Percentiles rank a stretch among this genome's conserved stretches.
Evolutionary conservation across 2,888 invertebrate species (phyloP).

Genomic region (Eretmocerus hayati): DNA sequence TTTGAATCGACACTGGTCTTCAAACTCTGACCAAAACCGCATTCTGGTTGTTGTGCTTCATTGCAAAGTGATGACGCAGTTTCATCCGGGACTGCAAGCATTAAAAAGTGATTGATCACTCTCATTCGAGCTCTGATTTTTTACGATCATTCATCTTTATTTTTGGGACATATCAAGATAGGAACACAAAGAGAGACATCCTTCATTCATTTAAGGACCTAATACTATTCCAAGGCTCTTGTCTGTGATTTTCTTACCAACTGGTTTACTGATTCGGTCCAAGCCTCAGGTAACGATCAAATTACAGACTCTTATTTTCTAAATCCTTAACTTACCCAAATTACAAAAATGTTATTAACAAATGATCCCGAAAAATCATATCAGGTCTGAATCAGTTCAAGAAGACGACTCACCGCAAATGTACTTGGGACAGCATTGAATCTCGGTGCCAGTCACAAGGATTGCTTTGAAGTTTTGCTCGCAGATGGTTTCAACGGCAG

Average conservation of each 20-base stretch:
- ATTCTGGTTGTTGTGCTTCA: slow-evolving; percentile 61
- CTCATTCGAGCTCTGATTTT: no score
- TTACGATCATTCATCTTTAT: no score
- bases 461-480: slow-evolving; percentile 54
- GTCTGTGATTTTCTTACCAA: no score
- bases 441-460: slow-evolving; percentile 50
- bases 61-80: slow-evolving; percentile 50
- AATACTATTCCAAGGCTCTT: no score
- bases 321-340: no score
- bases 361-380: neutral
- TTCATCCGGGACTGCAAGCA: neutral
- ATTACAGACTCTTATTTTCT: no score
- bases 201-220: no score
- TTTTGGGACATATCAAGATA: no score
- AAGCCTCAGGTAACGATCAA: no score
- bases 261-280: no score
- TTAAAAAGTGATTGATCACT: no score
- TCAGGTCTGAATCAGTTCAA: neutral
- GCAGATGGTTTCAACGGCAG: slow-evolving; percentile 53
- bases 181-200: no score
- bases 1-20: slow-evolving; percentile 59
- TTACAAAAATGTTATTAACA: neutral
- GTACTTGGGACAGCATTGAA: slow-evolving; percentile 65
- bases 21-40: slow-evolving; percentile 64
- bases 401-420: slow-evolving; percentile 54